These are phyloP conservation scores for Drosophila neotestacea DNA, from an alignment of 2,888 invertebrate genomes.

Conservation along the genomic window DNA sequence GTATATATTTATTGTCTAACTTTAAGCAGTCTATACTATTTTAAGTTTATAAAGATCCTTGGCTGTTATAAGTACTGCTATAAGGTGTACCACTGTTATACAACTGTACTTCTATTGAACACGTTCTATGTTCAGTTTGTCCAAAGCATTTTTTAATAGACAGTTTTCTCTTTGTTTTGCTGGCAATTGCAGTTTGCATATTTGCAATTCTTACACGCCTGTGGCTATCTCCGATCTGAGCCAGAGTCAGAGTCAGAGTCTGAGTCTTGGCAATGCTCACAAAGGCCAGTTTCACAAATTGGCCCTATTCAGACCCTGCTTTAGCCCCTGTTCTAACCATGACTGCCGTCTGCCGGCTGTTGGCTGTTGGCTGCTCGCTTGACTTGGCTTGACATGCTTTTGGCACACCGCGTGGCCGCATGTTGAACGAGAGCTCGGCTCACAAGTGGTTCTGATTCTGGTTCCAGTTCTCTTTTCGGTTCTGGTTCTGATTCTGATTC, in stretches of 20 bases:
- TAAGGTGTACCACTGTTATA: background rate
- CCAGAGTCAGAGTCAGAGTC: no score
- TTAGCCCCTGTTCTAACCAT: background rate
- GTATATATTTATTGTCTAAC: no score
- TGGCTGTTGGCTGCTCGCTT: slow-evolving; percentile 35
- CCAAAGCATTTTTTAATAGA: background rate
- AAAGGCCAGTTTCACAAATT: slow-evolving; percentile 60
- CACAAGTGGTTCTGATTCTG: slow-evolving; percentile 1
- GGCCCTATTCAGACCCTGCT: slow-evolving; percentile 39
- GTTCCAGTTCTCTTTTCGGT: background rate
- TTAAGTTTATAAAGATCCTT: background rate
- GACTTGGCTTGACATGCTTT: slow-evolving; percentile 69
- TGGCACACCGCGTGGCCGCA: slow-evolving; percentile 73
- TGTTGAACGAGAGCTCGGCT: slow-evolving; percentile 37
- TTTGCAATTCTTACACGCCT: slow-evolving; percentile 6
- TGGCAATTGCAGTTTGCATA: slow-evolving; percentile 41
- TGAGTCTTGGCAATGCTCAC: slow-evolving; percentile 56
- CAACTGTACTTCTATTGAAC: background rate
- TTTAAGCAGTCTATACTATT: no score
- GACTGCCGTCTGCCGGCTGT: slow-evolving; percentile 6
- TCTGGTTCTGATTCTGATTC: background rate
- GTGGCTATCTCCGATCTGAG: slow-evolving; percentile 36
- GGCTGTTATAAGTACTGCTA: background rate
- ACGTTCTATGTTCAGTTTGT: background rate
- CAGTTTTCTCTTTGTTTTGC: background rate